Evolutionary conservation across 2,888 invertebrate genomes (phyloP).

Genomic region (Sipunculus nudus): DNA sequence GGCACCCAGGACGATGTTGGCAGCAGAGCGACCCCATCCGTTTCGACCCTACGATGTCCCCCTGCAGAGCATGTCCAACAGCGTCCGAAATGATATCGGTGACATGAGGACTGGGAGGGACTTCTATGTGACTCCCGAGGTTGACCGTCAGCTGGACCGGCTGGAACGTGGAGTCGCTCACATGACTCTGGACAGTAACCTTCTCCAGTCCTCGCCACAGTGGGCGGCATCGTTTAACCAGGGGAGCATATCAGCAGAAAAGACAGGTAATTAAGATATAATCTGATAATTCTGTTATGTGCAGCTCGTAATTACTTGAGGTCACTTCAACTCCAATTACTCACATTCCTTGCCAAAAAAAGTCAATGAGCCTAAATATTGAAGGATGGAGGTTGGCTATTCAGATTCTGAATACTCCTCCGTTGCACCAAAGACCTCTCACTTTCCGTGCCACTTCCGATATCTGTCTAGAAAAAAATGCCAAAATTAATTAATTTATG

Average conservation of each 20-base stretch:
- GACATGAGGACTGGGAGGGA: constrained; percentile 43
- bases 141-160: constrained; percentile 51
- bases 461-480: too few species aligned
- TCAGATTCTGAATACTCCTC: too few species aligned
- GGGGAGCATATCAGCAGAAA: constrained; percentile 26
- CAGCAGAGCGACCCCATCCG: constrained; percentile 5
- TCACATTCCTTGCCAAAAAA: too few species aligned
- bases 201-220: constrained; percentile 49
- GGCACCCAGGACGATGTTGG: constrained; percentile 2
- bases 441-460: too few species aligned
- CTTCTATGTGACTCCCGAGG: constrained; percentile 60
- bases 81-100: constrained; percentile 18
- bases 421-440: too few species aligned
- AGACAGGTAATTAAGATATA: constrained; percentile 2
- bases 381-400: too few species aligned
- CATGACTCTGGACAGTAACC: constrained; percentile 55
- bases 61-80: not conserved
- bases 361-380: too few species aligned
- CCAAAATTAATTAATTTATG: too few species aligned
- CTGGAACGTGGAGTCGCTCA: constrained; percentile 59
- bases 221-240: constrained; percentile 47
- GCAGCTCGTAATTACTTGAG: too few species aligned
- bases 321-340: too few species aligned
- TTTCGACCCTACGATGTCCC: not conserved
- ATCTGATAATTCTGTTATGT: too few species aligned